phyloP scores from a whole-genome alignment of 2,888 invertebrate genomes.

The Diploptera punctata region DNA sequence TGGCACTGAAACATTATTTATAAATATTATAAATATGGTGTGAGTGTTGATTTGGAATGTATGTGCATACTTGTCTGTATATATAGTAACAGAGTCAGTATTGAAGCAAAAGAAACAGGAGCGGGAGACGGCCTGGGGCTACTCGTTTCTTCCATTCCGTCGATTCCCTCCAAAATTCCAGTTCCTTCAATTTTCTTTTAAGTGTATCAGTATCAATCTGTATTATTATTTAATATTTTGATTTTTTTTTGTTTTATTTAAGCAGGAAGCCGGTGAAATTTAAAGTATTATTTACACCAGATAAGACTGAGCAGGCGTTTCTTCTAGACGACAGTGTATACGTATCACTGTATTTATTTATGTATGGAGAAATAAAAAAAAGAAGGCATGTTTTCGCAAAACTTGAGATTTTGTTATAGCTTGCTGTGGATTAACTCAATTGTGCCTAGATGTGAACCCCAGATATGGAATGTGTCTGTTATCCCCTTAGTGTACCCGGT shows the following conservation, averaged over 20 bases:
- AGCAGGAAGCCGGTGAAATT: background rate
- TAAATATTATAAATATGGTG: conserved; percentile 24
- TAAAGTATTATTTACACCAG: conserved; percentile 14
- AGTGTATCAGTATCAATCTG: too few relatives aligned
- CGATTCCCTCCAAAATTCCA: conserved; percentile 10
- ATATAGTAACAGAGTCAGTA: conserved; percentile 9
- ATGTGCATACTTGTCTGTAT: conserved; percentile 4
- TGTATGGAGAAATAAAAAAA: background rate
- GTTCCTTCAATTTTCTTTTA: conserved; percentile 2
- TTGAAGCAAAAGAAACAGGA: background rate
- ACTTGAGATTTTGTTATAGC: background rate
- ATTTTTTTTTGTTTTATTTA: background rate
- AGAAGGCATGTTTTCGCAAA: conserved; percentile 21
- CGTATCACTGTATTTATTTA: conserved; percentile 2
- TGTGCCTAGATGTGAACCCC: background rate
- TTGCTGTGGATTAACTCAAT: conserved; percentile 4
- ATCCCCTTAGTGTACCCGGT: too few relatives aligned
- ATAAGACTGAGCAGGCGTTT: conserved; percentile 10
- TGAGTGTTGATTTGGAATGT: conserved; percentile 3
- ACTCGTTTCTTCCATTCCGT: conserved; percentile 18
- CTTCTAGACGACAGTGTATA: background rate
- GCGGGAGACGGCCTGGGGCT: background rate
- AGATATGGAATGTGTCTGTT: too few relatives aligned
- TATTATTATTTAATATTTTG: background rate
- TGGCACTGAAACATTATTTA: conserved; percentile 12